phyloP scores from a whole-genome alignment of 2,113 vertebrate genomes.

The Callaeas wilsoni region DNA sequence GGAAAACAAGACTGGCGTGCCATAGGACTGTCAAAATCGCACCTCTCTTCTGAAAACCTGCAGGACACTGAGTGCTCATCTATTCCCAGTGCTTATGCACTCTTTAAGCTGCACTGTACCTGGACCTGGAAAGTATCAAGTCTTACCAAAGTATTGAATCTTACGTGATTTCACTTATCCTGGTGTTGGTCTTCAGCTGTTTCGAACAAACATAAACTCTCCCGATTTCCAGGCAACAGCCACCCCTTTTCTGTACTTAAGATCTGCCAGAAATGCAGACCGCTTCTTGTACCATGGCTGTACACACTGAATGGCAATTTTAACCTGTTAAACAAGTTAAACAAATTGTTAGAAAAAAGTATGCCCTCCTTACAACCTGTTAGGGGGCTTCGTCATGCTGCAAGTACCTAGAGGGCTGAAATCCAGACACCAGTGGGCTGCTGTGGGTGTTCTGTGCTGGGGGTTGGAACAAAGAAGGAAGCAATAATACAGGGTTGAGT shows the following conservation, averaged over 20 bases:
- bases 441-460: not conserved
- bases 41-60: not conserved
- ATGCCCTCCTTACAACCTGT: not conserved
- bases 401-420: not conserved
- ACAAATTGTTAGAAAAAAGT: not conserved
- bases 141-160: not conserved
- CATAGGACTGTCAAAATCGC: not conserved
- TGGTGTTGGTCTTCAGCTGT: not conserved
- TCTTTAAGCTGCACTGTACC: not conserved
- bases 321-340: not conserved
- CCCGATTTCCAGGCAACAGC: not conserved
- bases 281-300: not conserved
- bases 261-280: not conserved
- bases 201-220: not conserved
- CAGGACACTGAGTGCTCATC: not conserved
- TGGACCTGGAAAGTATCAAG: not conserved
- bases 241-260: not conserved
- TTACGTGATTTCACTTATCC: not conserved
- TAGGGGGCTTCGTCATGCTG: not conserved
- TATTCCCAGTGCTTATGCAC: not conserved
- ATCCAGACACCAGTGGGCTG: not conserved
- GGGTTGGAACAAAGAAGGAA: not conserved
- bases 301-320: not conserved
- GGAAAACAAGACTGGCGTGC: not conserved
- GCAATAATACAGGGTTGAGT: not conserved